phyloP scores from a whole-genome alignment of 2,113 vertebrate species.

The Agelaius phoeniceus region DNA sequence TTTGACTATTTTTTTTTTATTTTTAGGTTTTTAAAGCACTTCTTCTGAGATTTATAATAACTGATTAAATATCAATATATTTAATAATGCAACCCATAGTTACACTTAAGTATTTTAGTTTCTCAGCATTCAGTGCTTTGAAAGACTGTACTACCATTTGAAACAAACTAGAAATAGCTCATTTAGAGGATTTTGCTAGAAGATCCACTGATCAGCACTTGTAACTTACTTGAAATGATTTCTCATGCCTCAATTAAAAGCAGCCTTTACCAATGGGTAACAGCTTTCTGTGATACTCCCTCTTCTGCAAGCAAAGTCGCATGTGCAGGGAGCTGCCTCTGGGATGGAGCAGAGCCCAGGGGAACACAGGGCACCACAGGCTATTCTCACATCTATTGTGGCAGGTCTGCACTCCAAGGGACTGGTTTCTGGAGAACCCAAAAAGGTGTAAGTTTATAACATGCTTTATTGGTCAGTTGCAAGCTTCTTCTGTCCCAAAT shows the following conservation, averaged over 20 bases:
- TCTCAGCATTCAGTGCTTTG: not conserved
- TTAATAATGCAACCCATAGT: not conserved
- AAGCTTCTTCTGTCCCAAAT: not conserved
- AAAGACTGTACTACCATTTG: not conserved
- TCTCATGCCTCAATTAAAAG: not conserved
- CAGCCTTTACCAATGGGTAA: not conserved
- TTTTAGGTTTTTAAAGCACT: not conserved
- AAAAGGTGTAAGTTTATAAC: not conserved
- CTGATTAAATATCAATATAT: not conserved
- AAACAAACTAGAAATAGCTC: not conserved
- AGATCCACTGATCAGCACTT: not conserved
- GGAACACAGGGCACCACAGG: not conserved
- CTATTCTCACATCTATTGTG: not conserved
- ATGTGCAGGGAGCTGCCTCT: accelerated
- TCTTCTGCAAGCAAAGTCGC: not conserved
- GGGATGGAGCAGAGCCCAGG: not conserved
- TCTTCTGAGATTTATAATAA: not conserved
- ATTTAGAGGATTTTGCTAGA: not conserved
- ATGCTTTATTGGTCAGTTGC: not conserved
- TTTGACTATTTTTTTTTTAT: not conserved
- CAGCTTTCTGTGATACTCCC: not conserved
- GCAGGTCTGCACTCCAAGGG: not conserved
- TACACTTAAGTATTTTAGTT: not conserved
- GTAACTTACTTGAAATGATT: not conserved
- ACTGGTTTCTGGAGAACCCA: not conserved